Conservation (phyloP, 2,113 vertebrate genomes). For the Mesocricetus auratus region DNA sequence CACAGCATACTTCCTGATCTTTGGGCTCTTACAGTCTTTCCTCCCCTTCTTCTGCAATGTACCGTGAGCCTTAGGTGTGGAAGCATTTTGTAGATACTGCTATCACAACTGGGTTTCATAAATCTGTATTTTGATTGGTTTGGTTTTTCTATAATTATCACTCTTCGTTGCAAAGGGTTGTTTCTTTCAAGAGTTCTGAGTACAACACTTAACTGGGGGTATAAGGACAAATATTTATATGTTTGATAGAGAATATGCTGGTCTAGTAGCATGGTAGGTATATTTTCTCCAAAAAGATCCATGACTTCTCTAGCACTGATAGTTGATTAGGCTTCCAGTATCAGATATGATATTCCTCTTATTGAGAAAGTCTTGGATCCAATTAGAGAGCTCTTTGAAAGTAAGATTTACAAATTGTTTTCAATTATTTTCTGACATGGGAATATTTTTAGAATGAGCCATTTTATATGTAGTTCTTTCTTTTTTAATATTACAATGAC, state of each 20-base stretch:
- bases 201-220: too few species aligned
- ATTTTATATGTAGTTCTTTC: not conserved
- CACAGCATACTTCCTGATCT: not conserved
- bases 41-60: not conserved
- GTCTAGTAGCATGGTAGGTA: not conserved
- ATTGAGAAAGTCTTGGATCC: not conserved
- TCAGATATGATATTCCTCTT: not conserved
- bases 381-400: not conserved
- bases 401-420: constrained; percentile 55
- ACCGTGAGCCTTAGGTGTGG: not conserved
- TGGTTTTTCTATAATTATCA: too few species aligned
- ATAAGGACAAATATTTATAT: not conserved
- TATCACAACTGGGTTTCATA: too few species aligned
- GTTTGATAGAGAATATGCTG: not conserved
- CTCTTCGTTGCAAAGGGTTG: too few species aligned
- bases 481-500: constrained; percentile 10
- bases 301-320: not conserved
- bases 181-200: too few species aligned
- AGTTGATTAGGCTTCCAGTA: not conserved
- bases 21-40: not conserved
- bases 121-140: too few species aligned
- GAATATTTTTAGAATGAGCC: not conserved
- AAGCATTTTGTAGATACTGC: too few species aligned
- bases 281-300: not conserved
- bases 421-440: constrained; percentile 38